Base-by-base conservation (phyloP, 37 sponge, comb jelly and placozoan species). In the Geodia barretti region DNA sequence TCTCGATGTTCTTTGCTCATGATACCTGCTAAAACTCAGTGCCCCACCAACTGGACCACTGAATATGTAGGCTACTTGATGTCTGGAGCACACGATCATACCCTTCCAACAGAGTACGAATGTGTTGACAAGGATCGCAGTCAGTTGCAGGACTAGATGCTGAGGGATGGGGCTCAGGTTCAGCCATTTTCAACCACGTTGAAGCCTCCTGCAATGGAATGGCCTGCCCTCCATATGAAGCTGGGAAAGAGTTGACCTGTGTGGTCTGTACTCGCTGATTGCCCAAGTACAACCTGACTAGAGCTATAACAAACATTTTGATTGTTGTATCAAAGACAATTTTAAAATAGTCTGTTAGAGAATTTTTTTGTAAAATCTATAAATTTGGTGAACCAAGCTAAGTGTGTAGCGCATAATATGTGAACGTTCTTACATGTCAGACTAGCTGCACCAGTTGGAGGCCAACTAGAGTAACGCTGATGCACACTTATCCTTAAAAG, bases 61-160 rank as follows among this genome's bases (percentile, higher is more conserved):
- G 87, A 87, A 75, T 87, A 87, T 70, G 39, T 26, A 75, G 87
- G 87, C 23, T 87, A 78, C 30, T 71, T 87, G 24, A 80, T 87
- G 81, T 39, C 75, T n/a, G n/a, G n/a, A 42, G 75, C 41, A 43
- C n/a, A 21, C 32, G 1, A 32, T 42, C 1, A 29, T 75, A 9
- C 9, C 7, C 39, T 35, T 60, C 1, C 62, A 20, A 69, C 60
- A 58, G 67, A 34, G 21, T 87, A 41, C 34, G 76, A 70, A 41
- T 87, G 87, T 87, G 81, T 87, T 19, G 87, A 87, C 70, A 80
- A 80, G 54, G 70, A 80, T 58, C 68, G 67, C 70, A 80, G 0
- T 24, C 64, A 47, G 19, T 87, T 37, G 70, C 80, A 64, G 81
- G 81, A 5, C 66, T 9, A 23, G 19, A 35, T 23, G 41, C 60